Base-by-base conservation (phyloP, 2,888 invertebrate genomes). In the Drosophila kokeensis region DNA sequence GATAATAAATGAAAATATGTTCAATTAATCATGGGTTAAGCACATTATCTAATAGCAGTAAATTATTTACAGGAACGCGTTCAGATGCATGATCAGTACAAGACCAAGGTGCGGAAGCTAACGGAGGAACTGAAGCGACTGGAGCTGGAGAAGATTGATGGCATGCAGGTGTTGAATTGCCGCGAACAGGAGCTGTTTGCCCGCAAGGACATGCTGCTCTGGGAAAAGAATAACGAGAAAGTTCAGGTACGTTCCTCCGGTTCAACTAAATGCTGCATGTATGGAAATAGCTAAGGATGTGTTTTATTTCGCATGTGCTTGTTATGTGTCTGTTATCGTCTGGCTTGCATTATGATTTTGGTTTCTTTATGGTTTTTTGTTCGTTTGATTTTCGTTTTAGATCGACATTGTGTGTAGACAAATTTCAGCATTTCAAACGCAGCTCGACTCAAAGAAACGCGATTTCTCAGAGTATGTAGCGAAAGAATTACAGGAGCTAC, bases 351-450 rank as follows among this genome's bases (percentile, higher is more conserved):
- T 74, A 78, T 87, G 68, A 85, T 87, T 81, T 74, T 52, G 84
- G 84, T 91, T 91, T 88, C 73, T 79, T 91, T 87, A 76, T 82
- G 49, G 55, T 77, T 83, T 81, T 82, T 63, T 55, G 79, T 76
- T 79, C 61, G 63, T 78, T 91, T 90, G 83, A 91, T 92, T 92
- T 89, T 91, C 89, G 87, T 90, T 91, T 90, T 93, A 96, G 96
- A 96, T 95, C 93, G 95, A 95, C 93, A 94, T 94, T 91, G 95
- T 95, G 93, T 95, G 95, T 93, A 94, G 94, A 82, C 94, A 94
- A 92, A 94, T 95, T 92, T 94, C 94, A 79, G 94, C 94, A 60
- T 93, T 95, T 89, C 94, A 94, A 85, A 92, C 93, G 49, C 94
- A 94, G 87, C 93, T 95, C 79, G 94, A 94, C 79, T 94, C 93